Base-by-base conservation (phyloP, 1,140 invertebrate species). In the Sycophila sp. region DNA sequence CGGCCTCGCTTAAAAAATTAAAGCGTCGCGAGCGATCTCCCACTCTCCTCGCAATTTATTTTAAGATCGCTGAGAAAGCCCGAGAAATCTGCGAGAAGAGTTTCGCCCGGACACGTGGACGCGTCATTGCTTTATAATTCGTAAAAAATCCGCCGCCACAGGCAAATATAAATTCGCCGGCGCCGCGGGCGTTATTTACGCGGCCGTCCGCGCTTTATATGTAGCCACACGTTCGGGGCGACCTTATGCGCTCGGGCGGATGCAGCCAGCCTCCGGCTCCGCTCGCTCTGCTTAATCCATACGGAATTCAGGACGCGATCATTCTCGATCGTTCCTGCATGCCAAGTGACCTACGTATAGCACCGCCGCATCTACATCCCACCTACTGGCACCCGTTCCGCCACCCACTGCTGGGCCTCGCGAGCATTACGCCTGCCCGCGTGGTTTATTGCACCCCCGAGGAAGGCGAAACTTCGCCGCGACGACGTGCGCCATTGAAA, bases 201-300 rank as follows among this genome's bases (percentile, higher is more conserved):
- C 49, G 34, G 28, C 38, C 64, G 53, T 45, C 26, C 64, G 26
- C 19, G 47, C 26, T 66, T 66, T 56, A 68, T 68, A 59, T 59
- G 65, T 59, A 59, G 4, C 28, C 19, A 68, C 65, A 68, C 65
- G 65, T 68, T n/a, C 47, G 22, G 22, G 15, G 22, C 49, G 47
- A 55, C 49, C 56, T 69, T 69, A 69, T 53, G 45, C 58, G 32
- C 58, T 51, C 26, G 47, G 22, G 38, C 11, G 38, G 38, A 2
- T 6, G 38, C 4, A 4, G 38, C 4, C 2, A n/a, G 38, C 2
- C n/a, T n/a, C n/a, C n/a, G n/a, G n/a, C n/a, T 36, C 17, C 4
- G 24, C 19, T 45, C 30, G 24, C 47, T 73, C 76, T 72, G 75
- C 70, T 79, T 77, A 76, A 78, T 79, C 76, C 75, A 76, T 77